Base-by-base conservation (phyloP, 2,888 invertebrate species). In the Sinotaia quadrata region DNA sequence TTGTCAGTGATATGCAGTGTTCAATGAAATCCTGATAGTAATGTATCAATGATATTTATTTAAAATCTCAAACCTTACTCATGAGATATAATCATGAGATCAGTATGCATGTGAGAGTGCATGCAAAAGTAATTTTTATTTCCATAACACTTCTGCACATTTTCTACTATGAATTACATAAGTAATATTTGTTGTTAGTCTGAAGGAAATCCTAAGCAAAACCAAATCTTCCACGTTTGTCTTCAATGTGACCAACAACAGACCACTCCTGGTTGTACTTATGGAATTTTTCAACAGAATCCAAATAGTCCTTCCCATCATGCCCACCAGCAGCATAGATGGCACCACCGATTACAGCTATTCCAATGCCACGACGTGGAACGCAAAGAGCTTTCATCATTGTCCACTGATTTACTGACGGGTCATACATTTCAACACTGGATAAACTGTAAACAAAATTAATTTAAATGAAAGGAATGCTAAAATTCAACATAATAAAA, bases 301-400 rank as follows among this genome's bases (percentile, higher is more conserved):
- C 59, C 49, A 71, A 60, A n/a, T 71, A 66, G 24, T n/a, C 31
- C 7, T 68, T 71, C n/a, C 73, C 73, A 62, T 73, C 71, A 54
- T 73, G 73, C 18, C 73, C 73, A 21, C 73, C 73, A 10, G 73
- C 73, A 18, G 67, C 66, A 36, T 71, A 73, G 34, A 73, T 15
- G 31, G 68, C 37, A 18, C 61, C 73, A 18, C 73, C 73, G 33
- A 66, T 41, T 7, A 67, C 58, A 12, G 68, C 66, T 18, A 73
- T 51, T 4, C 73, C 73, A 15, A 71, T 7, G 4, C 73, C 71
- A 21, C 73, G 70, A 0, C 73, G 62, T 21, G 73, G 68, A 4
- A 60, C 58, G 31, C 21, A 29, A 54, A 73, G 41, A 2, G 68
- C 33, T 18, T 57, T 47, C 4, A 73, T 27, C 33, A 52, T 15